Evolutionary conservation across 1,140 invertebrate genomes (phyloP), one percentile per base, ranked within the genome.

Genomic region (Danaus melanippus): DNA sequence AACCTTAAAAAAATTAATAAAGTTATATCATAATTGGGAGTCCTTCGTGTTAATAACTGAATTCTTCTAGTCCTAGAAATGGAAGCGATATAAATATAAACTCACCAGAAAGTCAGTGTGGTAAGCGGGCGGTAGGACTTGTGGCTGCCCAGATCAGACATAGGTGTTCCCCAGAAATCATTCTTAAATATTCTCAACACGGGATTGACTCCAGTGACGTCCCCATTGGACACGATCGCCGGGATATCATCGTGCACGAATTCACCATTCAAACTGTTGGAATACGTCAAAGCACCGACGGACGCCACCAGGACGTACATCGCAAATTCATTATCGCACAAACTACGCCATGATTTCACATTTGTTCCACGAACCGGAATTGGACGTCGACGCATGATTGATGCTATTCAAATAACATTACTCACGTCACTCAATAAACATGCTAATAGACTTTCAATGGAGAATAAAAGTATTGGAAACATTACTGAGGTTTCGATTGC

Each of bases 161-260:
- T 96, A 6, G 94, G 93, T 21, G 93, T 96, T 9, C 95, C 95
- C 96, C 95, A 97, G 74, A 97, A 97, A 79, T 97, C 96, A 84
- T 97, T 94, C 60, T 89, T 88, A 64, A 96, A 92, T 12, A 96
- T 86, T 52, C 91, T 89, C 42, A 76, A 74, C 50, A 94, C 70
- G 0, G 92, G 87, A 42, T 90, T 92, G 41, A 88, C 87, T 0
- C 92, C 93, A 17, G 92, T 87, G 10, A 97, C 93, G 77, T 97
- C 95, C 66, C 91, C 92, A 84, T 97, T 97, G 45, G 92, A 89
- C 51, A 92, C 92, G 46, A 97, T 92, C 8, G 96, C 96, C 9
- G 95, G 95, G 60, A 96, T 91, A 74, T 97, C 95, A 83, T 97
- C 96, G 88, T 97, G 96, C 9, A 97, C 95, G 73, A 97, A 96